These are phyloP conservation scores for Labeo rohita DNA, from an alignment of 2,113 vertebrate genomes.

Conservation along the genomic window DNA sequence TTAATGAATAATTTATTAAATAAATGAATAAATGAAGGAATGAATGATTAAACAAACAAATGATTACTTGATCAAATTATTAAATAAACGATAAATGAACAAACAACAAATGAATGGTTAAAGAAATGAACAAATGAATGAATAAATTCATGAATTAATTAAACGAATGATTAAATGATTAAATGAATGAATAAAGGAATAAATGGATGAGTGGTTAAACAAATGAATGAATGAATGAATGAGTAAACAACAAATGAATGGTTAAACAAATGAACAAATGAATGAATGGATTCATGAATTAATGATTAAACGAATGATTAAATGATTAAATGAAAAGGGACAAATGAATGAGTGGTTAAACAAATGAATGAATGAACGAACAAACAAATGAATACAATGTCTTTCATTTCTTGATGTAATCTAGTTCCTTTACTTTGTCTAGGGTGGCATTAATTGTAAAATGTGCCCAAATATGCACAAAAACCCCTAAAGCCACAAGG, in stretches of 20 bases:
- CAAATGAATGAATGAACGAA: not conserved
- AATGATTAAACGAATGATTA: too few species aligned
- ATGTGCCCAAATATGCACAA: slow-evolving; percentile 3
- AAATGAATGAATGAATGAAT: not conserved
- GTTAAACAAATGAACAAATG: not conserved
- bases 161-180: not conserved
- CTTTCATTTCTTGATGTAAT: not conserved
- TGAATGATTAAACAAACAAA: not conserved
- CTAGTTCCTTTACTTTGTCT: not conserved
- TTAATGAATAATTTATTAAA: too few species aligned
- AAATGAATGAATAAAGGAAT: too few species aligned
- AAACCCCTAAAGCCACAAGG: not conserved
- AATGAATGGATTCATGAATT: not conserved
- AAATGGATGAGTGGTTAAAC: too few species aligned
- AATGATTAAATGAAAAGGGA: too few species aligned
- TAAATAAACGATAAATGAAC: too few species aligned
- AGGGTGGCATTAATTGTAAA: not conserved
- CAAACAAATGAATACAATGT: not conserved
- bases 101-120: too few species aligned
- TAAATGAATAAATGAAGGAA: not conserved
- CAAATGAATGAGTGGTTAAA: not conserved
- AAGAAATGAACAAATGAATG: too few species aligned
- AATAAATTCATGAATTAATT: too few species aligned
- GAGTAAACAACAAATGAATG: too few species aligned
- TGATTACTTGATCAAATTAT: too few species aligned